Conservation (phyloP, 2,797 vertebrate species). For the Coranthus polyacanthus region DNA sequence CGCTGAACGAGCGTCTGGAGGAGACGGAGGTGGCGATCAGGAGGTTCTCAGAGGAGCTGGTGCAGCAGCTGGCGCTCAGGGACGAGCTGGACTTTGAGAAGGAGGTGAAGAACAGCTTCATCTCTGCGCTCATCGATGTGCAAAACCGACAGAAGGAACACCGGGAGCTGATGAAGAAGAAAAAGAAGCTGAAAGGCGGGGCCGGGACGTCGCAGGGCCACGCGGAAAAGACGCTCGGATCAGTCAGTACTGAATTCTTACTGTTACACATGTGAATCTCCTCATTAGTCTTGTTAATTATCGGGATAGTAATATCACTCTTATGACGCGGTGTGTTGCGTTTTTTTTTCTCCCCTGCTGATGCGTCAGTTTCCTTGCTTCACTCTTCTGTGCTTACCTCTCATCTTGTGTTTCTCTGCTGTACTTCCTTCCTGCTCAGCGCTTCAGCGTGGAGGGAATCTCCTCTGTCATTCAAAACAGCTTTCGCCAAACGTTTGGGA, state of each 20-base stretch:
- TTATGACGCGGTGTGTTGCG: neutral
- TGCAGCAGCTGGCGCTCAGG: conserved; percentile 93
- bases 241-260: conserved; percentile 76
- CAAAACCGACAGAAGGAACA: conserved; percentile 97
- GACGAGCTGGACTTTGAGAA: conserved; percentile 99
- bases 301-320: neutral
- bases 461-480: conserved; percentile 98
- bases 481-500: conserved; percentile 97
- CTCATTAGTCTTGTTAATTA: too few species aligned
- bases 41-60: conserved; percentile 93
- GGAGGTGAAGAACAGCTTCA: conserved; percentile 98
- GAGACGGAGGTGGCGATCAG: conserved; percentile 91
- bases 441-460: conserved; percentile 98
- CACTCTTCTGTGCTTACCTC: neutral
- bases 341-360: neutral
- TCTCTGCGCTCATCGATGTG: conserved; percentile 96
- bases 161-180: conserved; percentile 92
- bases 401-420: conserved; percentile 32
- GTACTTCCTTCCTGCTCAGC: conserved; percentile 87
- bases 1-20: conserved; percentile 91
- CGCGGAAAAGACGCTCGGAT: conserved; percentile 79
- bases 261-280: neutral
- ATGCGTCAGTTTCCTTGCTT: neutral
- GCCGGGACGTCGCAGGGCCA: conserved; percentile 74
- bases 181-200: conserved; percentile 90